Conservation (phyloP, 2,797 vertebrate species). For the Muscicapa striata region DNA sequence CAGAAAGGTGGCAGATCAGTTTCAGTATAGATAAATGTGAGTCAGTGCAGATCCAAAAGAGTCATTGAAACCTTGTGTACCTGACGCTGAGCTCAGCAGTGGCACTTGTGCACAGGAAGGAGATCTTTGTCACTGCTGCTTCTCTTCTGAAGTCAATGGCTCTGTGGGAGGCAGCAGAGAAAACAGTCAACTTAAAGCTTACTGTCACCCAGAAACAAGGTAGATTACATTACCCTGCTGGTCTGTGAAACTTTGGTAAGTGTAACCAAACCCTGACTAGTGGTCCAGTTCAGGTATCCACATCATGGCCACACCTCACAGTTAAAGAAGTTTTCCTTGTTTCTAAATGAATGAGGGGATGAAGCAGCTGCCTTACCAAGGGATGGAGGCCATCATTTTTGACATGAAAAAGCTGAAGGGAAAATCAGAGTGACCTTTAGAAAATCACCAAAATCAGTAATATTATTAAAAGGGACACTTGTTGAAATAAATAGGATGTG, state of each 20-base stretch:
- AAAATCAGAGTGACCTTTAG: not conserved
- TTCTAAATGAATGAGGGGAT: not conserved
- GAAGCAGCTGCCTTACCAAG: not conserved
- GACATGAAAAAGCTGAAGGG: not conserved
- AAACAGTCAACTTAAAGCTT: not conserved
- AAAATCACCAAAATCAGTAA: not conserved
- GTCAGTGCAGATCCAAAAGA: not conserved
- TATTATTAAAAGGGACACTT: not conserved
- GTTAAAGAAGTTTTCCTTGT: not conserved
- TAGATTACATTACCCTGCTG: not conserved
- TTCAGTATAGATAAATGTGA: not conserved
- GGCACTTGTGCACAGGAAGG: not conserved
- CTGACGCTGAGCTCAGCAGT: not conserved
- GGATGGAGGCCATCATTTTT: not conserved
- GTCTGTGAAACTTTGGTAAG: not conserved
- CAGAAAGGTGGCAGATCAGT: not conserved
- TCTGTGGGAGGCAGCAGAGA: not conserved
- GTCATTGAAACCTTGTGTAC: not conserved
- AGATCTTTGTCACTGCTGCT: not conserved
- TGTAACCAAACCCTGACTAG: not conserved
- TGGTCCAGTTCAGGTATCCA: not conserved
- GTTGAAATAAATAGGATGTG: not conserved
- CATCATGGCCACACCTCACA: not conserved
- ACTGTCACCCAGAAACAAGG: not conserved
- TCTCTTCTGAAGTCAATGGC: not conserved